phyloP scores from a whole-genome alignment of 2,797 vertebrate species.

The Anguilla anguilla region DNA sequence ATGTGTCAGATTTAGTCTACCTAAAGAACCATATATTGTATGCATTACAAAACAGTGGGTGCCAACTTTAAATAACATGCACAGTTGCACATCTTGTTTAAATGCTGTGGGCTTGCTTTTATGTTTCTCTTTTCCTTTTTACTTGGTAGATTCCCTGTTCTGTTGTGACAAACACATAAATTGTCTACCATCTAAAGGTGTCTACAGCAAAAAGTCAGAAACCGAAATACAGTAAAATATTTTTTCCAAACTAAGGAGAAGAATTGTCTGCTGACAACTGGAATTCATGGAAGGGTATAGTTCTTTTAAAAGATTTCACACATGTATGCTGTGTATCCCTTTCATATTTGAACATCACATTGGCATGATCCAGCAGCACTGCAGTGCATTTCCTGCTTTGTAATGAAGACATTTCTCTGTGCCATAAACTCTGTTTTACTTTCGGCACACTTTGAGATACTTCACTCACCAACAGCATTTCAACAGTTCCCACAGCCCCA shows the following conservation, averaged over 20 bases:
- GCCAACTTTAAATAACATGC: background rate
- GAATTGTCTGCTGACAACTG: conserved; percentile 35
- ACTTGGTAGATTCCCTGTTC: background rate
- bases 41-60: background rate
- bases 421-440: background rate
- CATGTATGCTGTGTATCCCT: conserved; percentile 32
- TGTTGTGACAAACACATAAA: background rate
- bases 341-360: conserved; percentile 21
- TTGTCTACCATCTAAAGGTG: background rate
- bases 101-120: conserved; percentile 11
- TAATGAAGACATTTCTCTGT: conserved; percentile 8
- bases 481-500: conserved; percentile 24
- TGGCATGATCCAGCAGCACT: background rate
- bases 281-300: conserved; percentile 44
- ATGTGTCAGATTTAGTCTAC: conserved; percentile 10
- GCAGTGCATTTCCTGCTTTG: background rate
- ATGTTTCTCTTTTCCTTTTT: background rate
- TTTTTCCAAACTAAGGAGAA: background rate
- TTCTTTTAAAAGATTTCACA: conserved; percentile 33
- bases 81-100: background rate
- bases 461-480: conserved; percentile 1
- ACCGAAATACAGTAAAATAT: background rate
- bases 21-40: background rate
- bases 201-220: background rate
- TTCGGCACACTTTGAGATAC: conserved; percentile 1